These are phyloP conservation scores for Chiloscyllium plagiosum DNA, from an alignment of 2,113 vertebrate genomes.

Conservation along the genomic window DNA sequence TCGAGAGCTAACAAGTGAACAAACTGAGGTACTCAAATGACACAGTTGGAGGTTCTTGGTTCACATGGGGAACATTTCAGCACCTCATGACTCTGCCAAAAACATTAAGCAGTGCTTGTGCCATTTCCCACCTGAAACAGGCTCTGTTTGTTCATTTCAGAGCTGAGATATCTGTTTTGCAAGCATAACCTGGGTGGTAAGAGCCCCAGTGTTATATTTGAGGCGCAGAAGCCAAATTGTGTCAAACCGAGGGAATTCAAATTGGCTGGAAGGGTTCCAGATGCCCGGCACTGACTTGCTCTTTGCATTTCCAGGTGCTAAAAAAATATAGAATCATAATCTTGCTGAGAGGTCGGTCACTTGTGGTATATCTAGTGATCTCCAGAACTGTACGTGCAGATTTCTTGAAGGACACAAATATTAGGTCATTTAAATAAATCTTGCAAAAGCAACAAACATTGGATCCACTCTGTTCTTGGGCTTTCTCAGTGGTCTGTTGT, in stretches of 20 bases:
- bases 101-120: not conserved
- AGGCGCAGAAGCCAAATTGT: not conserved
- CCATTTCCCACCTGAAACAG: not conserved
- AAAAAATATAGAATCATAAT: not conserved
- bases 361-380: not conserved
- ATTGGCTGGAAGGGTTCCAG: not conserved
- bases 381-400: not conserved
- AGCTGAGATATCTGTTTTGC: not conserved
- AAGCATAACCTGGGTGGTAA: not conserved
- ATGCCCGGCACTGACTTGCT: not conserved
- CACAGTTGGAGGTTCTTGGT: not conserved
- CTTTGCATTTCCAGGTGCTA: not conserved
- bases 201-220: not conserved
- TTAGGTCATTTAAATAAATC: not conserved
- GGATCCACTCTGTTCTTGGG: not conserved
- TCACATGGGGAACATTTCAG: not conserved
- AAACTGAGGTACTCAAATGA: not conserved
- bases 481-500: not conserved
- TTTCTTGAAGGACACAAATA: not conserved
- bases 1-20: not conserved
- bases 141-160: not conserved
- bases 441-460: not conserved
- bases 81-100: not conserved
- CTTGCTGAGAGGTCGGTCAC: not conserved
- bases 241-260: not conserved